phyloP scores from a whole-genome alignment of 2,797 vertebrate species.

The Psittacula derbiana region DNA sequence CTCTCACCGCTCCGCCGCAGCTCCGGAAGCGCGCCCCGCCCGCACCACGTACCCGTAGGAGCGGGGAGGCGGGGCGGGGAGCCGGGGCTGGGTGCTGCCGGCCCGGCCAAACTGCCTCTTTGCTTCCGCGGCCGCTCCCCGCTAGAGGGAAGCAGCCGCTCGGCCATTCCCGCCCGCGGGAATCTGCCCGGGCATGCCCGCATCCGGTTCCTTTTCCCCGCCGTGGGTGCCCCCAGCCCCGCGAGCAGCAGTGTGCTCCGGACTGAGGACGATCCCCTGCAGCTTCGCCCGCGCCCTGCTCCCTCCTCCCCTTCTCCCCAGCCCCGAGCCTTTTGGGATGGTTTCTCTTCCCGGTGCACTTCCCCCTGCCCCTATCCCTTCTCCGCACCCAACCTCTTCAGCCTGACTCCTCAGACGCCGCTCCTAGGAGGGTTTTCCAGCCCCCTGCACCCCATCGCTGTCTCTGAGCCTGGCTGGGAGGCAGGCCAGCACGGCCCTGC shows the following conservation, averaged over 20 bases:
- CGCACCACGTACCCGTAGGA: not conserved
- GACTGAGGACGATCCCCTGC: no score
- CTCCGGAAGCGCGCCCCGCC: not conserved
- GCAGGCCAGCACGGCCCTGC: no score
- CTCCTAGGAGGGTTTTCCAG: no score
- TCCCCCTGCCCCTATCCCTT: not conserved
- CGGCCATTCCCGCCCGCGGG: not conserved
- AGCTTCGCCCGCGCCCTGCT: no score
- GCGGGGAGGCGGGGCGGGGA: not conserved
- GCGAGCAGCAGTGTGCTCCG: fast-evolving
- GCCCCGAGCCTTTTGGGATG: not conserved
- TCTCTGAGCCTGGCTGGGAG: not conserved
- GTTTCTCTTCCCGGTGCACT: not conserved
- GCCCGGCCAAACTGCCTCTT: not conserved
- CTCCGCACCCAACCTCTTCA: not conserved
- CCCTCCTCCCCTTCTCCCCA: not conserved
- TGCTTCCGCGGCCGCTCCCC: not conserved
- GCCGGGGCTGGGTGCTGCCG: not conserved
- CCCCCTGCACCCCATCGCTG: not conserved
- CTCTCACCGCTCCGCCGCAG: not conserved
- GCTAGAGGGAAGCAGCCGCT: constrained; percentile 37
- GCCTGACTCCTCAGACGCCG: not conserved
- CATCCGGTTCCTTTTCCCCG: not conserved
- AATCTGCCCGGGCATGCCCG: not conserved
- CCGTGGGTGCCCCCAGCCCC: not conserved